These are phyloP conservation scores for Pilophorus perplexus DNA, from an alignment of 2,888 invertebrate species.

Conservation along the genomic window DNA sequence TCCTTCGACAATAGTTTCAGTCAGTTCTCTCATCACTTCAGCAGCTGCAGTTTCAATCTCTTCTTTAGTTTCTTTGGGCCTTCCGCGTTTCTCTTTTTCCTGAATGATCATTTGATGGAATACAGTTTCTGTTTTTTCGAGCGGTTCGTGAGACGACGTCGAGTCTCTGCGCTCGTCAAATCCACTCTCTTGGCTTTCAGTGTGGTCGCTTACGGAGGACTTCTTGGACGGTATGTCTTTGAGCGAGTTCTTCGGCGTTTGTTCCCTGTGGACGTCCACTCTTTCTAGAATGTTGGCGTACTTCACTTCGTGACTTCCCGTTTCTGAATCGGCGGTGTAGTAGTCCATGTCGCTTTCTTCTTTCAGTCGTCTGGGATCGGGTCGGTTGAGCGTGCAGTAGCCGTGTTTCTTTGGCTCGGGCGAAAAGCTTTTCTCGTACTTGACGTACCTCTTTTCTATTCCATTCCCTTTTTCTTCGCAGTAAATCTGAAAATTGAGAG, in stretches of 20 bases:
- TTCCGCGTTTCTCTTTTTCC: background rate
- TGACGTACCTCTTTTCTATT: conserved; percentile 35
- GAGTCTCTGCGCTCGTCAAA: conserved; percentile 41
- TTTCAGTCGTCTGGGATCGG: conserved; percentile 5
- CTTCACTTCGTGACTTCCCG: conserved; percentile 27
- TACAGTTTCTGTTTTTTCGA: conserved; percentile 15
- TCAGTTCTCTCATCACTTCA: conserved; percentile 30
- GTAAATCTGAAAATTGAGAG: conserved; percentile 21
- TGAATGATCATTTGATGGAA: background rate
- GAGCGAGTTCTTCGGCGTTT: conserved; percentile 19
- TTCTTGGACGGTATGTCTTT: conserved; percentile 29
- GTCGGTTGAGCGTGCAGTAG: conserved; percentile 40
- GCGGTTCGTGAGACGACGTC: conserved; percentile 16
- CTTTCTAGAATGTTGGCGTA: conserved; percentile 24
- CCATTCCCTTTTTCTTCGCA: conserved; percentile 33
- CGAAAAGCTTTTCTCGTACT: conserved; percentile 34
- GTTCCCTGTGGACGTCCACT: conserved; percentile 17
- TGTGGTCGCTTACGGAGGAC: conserved; percentile 25
- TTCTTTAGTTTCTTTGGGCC: background rate
- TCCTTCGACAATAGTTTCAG: conserved; percentile 32
- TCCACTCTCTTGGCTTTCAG: conserved; percentile 33
- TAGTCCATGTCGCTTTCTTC: conserved; percentile 38
- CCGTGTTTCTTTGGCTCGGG: conserved; percentile 21
- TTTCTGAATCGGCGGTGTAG: conserved; percentile 35
- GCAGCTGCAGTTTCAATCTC: conserved; percentile 11